Percentiles rank a stretch among this genome's conserved stretches.
Evolutionary conservation across 2,113 vertebrate species (phyloP).

Genomic region (Romanogobio albipinnatus): DNA sequence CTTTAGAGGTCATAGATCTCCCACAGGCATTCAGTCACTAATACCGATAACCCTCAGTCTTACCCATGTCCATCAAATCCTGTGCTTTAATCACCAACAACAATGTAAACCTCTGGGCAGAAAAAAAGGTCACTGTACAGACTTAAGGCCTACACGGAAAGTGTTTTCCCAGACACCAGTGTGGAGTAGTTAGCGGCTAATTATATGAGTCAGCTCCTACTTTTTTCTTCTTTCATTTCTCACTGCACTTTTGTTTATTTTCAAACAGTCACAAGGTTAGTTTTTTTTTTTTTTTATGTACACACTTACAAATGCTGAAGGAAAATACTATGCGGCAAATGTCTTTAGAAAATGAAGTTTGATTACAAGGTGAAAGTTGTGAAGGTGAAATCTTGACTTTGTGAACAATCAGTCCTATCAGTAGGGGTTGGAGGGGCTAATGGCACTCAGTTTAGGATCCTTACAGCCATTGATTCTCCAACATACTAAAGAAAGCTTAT

Average conservation of each 20-base stretch:
- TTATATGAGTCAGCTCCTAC: neutral
- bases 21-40: constrained; percentile 24
- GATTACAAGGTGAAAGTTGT: constrained; percentile 7
- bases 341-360: neutral
- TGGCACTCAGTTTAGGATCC: neutral
- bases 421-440: neutral
- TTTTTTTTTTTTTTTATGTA: neutral
- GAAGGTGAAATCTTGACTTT: constrained; percentile 5
- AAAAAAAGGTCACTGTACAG: constrained; percentile 2
- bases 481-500: neutral
- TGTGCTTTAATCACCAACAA: constrained; percentile 13
- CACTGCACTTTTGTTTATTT: constrained; percentile 1
- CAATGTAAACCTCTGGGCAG: constrained; percentile 16
- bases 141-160: neutral
- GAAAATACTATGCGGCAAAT: neutral
- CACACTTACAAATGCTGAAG: neutral
- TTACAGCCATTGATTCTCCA: neutral
- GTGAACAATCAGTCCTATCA: neutral
- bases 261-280: neutral
- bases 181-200: neutral
- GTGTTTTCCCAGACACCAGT: neutral
- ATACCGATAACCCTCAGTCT: constrained; percentile 15
- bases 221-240: neutral
- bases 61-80: constrained; percentile 4
- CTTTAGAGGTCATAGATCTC: constrained; percentile 13